Base-by-base conservation (phyloP, 1,140 invertebrate species). In the Steinernema feltiae region DNA sequence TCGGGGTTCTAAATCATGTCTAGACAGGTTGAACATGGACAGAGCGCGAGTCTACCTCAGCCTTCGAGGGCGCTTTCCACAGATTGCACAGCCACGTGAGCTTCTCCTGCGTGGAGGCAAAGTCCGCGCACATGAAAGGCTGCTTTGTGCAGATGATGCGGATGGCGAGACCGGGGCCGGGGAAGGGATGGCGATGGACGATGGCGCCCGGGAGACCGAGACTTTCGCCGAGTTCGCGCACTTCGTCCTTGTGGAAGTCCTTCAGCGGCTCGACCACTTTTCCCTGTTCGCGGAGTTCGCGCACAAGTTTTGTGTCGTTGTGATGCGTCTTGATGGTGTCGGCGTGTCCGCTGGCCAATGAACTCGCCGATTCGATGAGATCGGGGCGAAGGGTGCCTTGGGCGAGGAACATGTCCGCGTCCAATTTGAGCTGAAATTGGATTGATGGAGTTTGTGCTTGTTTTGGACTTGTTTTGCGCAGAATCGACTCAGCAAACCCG, bases 171-270 rank as follows among this genome's bases (percentile, higher is more conserved):
- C 96, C 96, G 63, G 90, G 90, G 48, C 90, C 96, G 63, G 97
- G 97, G 88, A 98, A 99, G 24, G 97, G 97, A 88, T 99, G 97
- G 75, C 97, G 90, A 85, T 94, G 91, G 32, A 99, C 93, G 76
- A 99, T 87, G 76, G 92, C 91, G 17, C 90, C 84, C 3, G 94
- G 93, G 53, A 99, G 89, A 0, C 94, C 95, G 72, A 99, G 89
- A 87, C 97, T 93, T 84, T 90, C 89, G 69, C 96, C 97, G 72
- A 91, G 87, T 35, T 85, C 80, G 27, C 90, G 83, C 0, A 98
- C 97, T 90, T 99, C 97, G 87, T 99, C 97, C 89, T 99, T 99
- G 86, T 99, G 97, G 87, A 99, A 99, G 88, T 99, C 97, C 88
- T 92, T 93, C 17, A 99, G 89, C n/a, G 97, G 97, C 88, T 99